Base-by-base conservation (phyloP, 2,113 vertebrate species). In the Apeltes quadracus region DNA sequence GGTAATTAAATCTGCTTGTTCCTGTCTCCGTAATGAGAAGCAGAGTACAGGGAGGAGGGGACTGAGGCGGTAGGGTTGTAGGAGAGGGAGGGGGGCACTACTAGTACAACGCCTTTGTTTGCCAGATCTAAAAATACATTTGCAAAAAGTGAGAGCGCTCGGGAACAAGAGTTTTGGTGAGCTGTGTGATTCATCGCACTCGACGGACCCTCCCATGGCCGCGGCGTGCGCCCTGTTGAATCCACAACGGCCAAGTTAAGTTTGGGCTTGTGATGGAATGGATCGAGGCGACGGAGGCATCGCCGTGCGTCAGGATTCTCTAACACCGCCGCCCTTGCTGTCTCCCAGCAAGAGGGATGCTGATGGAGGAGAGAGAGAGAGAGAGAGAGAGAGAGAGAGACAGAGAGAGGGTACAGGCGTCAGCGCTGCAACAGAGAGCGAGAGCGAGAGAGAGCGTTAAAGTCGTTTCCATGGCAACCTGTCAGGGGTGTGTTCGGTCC, bases 401-500 rank as follows among this genome's bases (percentile, higher is more conserved):
- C n/a, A n/a, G n/a, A n/a, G n/a, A n/a, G n/a, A n/a, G n/a, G 75
- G 84, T 78, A 61, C 78, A 88, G 90, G 78, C 79, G 72, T 86
- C 81, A 80, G 86, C 78, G 84, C 80, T 84, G 80, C 81, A 79
- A 87, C 76, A 88, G 18, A 78, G 61, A 71, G 65, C 43, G 63
- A 22, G 56, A 46, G 66, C 70, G 74, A 5, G 57, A 23, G 48
- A 23, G 48, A 50, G 81, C 4, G 63, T 73, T 87, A 86, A 89
- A 89, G 85, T 86, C 51, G 84, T 92, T 91, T 87, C 91, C 84
- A 90, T 87, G 87, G 91, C 84, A 90, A 92, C 91, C 71, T 68
- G 85, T 87, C 78, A 90, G 82, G 90, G 90, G 90, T 89, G 91
- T 90, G 91, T 91, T 92, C 90, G 84, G 85, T 92, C 91, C 85